phyloP scores from a whole-genome alignment of 2,888 invertebrate genomes.

The Cataglyphis albicans region DNA sequence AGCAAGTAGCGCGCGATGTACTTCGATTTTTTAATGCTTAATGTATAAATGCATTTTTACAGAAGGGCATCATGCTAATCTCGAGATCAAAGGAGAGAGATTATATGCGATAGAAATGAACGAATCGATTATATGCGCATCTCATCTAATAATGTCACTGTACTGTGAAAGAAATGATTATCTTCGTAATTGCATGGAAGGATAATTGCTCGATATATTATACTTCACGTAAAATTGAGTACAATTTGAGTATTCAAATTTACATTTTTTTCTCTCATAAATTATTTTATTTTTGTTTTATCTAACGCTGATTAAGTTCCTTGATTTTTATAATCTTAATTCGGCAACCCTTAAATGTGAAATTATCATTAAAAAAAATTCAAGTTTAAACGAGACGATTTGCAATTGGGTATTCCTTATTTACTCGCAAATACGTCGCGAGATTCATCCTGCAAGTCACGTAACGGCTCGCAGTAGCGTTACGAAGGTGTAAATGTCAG shows the following conservation, averaged over 20 bases:
- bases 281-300: background rate
- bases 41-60: constrained; percentile 10
- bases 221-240: background rate
- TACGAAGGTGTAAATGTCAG: constrained; percentile 75
- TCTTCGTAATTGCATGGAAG: background rate
- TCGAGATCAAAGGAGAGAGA: constrained; percentile 16
- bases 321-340: background rate
- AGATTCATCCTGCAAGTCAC: constrained; percentile 55
- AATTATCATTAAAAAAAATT: background rate
- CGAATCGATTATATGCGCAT: background rate
- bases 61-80: background rate
- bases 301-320: background rate
- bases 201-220: background rate
- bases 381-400: background rate
- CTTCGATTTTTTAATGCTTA: constrained; percentile 31
- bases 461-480: constrained; percentile 66
- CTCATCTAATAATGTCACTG: background rate
- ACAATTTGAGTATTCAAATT: background rate
- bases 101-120: background rate
- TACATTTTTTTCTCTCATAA: background rate
- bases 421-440: constrained; percentile 29
- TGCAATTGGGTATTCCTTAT: constrained; percentile 8
- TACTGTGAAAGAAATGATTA: background rate
- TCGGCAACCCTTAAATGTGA: background rate
- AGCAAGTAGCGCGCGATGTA: constrained; percentile 9